Evolutionary conservation across 2,113 vertebrate species (phyloP).

Genomic region (Chamaea fasciata): DNA sequence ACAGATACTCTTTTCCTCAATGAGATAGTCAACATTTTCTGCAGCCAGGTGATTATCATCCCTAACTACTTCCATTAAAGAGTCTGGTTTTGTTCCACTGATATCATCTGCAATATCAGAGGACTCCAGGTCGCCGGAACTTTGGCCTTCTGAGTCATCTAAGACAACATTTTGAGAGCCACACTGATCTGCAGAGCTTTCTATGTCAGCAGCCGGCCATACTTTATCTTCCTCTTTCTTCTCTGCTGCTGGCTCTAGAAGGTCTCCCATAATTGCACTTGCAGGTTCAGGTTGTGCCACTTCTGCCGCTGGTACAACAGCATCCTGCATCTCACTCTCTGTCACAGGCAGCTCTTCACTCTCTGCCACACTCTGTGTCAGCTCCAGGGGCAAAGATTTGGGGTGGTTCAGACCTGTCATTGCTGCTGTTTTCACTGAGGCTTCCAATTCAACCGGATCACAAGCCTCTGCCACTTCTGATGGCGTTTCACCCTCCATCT

Average conservation of each 20-base stretch:
- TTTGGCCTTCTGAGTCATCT: neutral
- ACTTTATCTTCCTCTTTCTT: neutral
- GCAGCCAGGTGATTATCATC: neutral
- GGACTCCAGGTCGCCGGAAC: conserved; percentile 18
- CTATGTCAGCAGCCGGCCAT: neutral
- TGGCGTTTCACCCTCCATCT: neutral
- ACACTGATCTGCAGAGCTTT: neutral
- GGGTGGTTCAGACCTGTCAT: neutral
- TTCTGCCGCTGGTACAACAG: neutral
- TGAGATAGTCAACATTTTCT: neutral
- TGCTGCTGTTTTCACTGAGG: neutral
- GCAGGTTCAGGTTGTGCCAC: neutral
- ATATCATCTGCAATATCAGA: neutral
- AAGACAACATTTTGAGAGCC: conserved; percentile 19
- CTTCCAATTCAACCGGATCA: neutral
- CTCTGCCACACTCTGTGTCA: neutral
- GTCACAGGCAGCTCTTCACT: neutral
- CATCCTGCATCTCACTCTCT: neutral
- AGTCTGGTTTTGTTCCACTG: conserved; percentile 12
- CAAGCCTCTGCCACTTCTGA: neutral
- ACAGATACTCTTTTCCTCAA: neutral
- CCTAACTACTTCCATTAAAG: conserved; percentile 15
- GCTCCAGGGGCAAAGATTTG: neutral
- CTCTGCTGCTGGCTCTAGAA: neutral
- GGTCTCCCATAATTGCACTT: neutral